phyloP scores from a whole-genome alignment of 2,113 vertebrate genomes.

The Oxygymnocypris stewartii region DNA sequence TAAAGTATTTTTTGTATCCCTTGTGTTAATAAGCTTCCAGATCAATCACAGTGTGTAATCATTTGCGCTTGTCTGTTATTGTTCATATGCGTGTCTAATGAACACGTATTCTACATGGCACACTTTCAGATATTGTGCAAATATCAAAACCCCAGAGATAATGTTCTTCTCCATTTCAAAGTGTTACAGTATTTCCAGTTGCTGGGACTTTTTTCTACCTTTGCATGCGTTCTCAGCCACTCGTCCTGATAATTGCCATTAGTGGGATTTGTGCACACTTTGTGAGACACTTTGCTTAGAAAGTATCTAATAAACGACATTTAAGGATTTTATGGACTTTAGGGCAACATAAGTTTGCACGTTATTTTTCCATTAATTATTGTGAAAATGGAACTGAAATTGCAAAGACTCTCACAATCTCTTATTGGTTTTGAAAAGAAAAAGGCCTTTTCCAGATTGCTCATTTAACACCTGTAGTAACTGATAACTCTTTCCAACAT shows the following conservation, averaged over 20 bases:
- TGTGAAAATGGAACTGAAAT: neutral
- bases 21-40: neutral
- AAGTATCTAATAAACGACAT: neutral
- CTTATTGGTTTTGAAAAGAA: neutral
- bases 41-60: neutral
- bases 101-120: neutral
- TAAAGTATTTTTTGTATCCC: too few relatives aligned
- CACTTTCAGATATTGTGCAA: neutral
- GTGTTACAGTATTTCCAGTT: neutral
- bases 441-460: neutral
- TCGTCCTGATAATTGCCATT: slow-evolving; percentile 25
- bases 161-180: neutral
- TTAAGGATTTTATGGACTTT: slow-evolving; percentile 11
- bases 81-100: neutral
- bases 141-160: neutral
- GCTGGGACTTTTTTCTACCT: neutral
- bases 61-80: neutral
- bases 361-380: neutral
- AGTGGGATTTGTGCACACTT: slow-evolving; percentile 26
- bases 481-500: neutral
- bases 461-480: neutral
- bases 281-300: neutral
- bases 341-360: neutral
- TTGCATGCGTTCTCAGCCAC: neutral
- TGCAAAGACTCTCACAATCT: neutral